A percentile compares a stretch with the other conserved stretches of the same genome.
Conservation (phyloP, 2,888 invertebrate genomes). For the Perdita meconis region DNA sequence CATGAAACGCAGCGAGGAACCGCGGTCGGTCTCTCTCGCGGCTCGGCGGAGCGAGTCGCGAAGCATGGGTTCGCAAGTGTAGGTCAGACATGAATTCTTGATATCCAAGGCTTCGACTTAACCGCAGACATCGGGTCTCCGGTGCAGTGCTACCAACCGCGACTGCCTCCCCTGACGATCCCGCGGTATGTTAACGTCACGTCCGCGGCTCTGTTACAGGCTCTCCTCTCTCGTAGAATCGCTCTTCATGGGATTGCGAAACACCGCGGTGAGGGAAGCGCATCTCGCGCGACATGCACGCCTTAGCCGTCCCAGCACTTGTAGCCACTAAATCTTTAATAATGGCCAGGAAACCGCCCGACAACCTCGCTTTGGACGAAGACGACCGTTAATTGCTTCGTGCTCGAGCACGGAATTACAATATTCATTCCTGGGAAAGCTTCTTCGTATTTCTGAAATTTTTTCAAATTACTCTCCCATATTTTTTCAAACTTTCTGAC, state of each 20-base stretch:
- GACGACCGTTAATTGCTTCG: neutral
- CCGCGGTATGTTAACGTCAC: conserved; percentile 71
- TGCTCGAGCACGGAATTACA: no score
- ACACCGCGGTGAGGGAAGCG: conserved; percentile 22
- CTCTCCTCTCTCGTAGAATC: conserved; percentile 24
- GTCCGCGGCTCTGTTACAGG: conserved; percentile 55
- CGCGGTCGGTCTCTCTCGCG: conserved; percentile 43
- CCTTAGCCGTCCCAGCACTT: neutral
- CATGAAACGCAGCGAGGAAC: conserved; percentile 28
- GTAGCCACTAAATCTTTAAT: conserved; percentile 62
- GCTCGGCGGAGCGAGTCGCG: conserved; percentile 9
- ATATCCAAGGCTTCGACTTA: conserved; percentile 73
- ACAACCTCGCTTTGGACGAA: conserved; percentile 7
- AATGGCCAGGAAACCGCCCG: conserved; percentile 15
- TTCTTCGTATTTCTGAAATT: no score
- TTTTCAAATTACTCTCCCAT: no score
- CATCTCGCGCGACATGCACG: conserved; percentile 20
- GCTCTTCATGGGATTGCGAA: neutral
- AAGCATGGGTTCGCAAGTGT: conserved; percentile 52
- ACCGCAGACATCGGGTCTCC: conserved; percentile 76
- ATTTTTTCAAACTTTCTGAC: no score
- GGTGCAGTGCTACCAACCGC: conserved; percentile 61
- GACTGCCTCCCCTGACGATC: conserved; percentile 64
- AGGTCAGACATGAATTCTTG: conserved; percentile 80
- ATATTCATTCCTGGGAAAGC: no score